Percentiles rank a stretch among this genome's conserved stretches.
Conservation (phyloP, 1,140 invertebrate species). For the Aplysia californica region DNA sequence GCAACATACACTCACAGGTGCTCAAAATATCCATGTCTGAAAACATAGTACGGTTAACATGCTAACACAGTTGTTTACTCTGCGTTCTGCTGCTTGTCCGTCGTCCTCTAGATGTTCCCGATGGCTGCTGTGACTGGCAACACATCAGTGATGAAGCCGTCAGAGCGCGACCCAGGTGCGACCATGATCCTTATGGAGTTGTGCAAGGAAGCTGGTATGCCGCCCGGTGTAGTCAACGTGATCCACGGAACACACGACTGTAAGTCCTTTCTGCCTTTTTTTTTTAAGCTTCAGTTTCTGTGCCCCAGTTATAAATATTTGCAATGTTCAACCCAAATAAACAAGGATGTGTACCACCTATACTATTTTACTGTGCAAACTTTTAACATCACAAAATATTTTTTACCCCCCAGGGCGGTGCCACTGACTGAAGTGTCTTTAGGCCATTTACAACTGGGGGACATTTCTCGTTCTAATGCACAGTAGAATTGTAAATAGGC, state of each 20-base stretch:
- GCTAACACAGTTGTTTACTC: not conserved
- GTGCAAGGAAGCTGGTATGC: constrained; percentile 89
- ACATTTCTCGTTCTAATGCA: no score
- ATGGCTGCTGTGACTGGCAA: constrained; percentile 91
- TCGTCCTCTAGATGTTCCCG: constrained; percentile 84
- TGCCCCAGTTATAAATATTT: not conserved
- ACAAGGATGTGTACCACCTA: no score
- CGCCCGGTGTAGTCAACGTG: constrained; percentile 93
- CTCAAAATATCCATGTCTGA: no score
- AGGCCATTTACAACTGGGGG: no score
- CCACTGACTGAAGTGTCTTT: no score
- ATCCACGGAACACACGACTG: constrained; percentile 93
- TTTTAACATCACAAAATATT: no score
- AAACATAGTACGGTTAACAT: no score
- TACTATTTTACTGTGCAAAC: no score
- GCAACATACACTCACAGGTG: no score
- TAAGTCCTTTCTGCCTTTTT: constrained; percentile 37
- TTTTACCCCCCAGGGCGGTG: no score
- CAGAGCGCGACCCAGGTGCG: constrained; percentile 96
- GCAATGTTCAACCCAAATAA: not conserved
- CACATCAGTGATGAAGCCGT: constrained; percentile 84
- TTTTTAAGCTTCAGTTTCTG: not conserved
- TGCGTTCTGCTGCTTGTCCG: not conserved
- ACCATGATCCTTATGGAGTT: constrained; percentile 94
- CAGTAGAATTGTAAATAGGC: no score